These are phyloP conservation scores for Noctua comes DNA, from an alignment of 2,888 invertebrate species.

Conservation along the genomic window DNA sequence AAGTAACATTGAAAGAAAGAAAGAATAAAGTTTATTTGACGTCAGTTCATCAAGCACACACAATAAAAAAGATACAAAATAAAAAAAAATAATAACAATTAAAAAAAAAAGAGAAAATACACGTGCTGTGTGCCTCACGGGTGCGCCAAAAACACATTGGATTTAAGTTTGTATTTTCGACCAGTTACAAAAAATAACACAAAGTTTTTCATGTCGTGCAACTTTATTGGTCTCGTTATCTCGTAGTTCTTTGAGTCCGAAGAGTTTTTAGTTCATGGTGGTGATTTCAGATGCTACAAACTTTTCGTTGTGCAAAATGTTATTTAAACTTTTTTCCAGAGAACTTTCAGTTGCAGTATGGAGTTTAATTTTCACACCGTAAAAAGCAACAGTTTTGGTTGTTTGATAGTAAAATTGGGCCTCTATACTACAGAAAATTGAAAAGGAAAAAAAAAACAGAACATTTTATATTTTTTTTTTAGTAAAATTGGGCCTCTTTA, in stretches of 20 bases:
- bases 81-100: too few species aligned
- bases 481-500: too few species aligned
- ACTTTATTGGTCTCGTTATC: constrained; percentile 13
- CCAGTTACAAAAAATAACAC: not conserved
- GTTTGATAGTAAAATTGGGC: not conserved
- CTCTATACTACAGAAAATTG: too few species aligned
- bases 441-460: not conserved
- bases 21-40: too few species aligned
- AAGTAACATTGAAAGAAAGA: too few species aligned
- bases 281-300: not conserved
- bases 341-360: constrained; percentile 1
- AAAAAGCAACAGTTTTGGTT: not conserved
- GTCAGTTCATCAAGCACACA: too few species aligned
- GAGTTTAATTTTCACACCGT: not conserved
- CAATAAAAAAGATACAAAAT: too few species aligned
- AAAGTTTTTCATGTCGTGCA: not conserved
- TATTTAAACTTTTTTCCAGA: not conserved
- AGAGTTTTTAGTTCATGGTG: constrained; percentile 1
- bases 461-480: too few species aligned
- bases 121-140: too few species aligned
- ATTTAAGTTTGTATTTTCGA: not conserved
- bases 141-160: too few species aligned
- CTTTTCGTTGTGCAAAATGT: not conserved
- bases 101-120: too few species aligned
- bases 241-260: not conserved